phyloP scores from a whole-genome alignment of 1,140 invertebrate genomes.

The Diorhabda elongata region DNA sequence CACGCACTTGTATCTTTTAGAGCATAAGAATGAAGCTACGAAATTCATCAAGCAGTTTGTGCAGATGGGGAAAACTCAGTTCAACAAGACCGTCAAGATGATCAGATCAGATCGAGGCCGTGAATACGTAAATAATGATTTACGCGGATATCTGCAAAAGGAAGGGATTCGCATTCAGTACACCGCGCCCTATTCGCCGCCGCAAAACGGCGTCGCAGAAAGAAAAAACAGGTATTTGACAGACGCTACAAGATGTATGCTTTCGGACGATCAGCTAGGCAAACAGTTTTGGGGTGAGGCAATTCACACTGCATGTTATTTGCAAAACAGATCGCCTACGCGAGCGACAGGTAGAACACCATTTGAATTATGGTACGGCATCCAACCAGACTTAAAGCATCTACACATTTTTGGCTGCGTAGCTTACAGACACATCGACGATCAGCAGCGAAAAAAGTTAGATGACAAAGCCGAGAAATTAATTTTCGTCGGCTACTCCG shows the following conservation, averaged over 20 bases:
- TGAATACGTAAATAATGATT: conserved; percentile 42
- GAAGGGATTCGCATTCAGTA: too few species aligned
- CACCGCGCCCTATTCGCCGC: too few species aligned
- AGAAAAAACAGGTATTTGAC: too few species aligned
- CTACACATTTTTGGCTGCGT: conserved; percentile 45
- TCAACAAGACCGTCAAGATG: conserved; percentile 34
- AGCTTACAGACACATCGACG: conserved; percentile 45
- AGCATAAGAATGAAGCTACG: conserved; percentile 37
- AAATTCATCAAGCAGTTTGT: conserved; percentile 35
- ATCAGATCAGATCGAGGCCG: conserved; percentile 37
- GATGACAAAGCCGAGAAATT: conserved; percentile 30
- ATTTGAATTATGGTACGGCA: conserved; percentile 39
- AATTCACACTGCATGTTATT: conserved; percentile 40
- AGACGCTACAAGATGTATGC: conserved; percentile 13
- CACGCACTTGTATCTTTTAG: conserved; percentile 38
- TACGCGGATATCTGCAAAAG: not conserved
- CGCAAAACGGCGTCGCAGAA: too few species aligned
- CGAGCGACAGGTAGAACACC: conserved; percentile 44
- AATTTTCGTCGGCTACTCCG: too few species aligned
- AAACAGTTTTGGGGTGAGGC: conserved; percentile 42
- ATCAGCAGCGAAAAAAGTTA: conserved; percentile 41
- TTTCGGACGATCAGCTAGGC: conserved; percentile 41
- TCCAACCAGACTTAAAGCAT: conserved; percentile 32
- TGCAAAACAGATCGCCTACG: conserved; percentile 40
- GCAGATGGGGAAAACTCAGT: conserved; percentile 34